Percentiles rank a stretch among this genome's conserved stretches.
phyloP scores from a whole-genome alignment of 2,113 vertebrate species.

The Dermatemys mawii region DNA sequence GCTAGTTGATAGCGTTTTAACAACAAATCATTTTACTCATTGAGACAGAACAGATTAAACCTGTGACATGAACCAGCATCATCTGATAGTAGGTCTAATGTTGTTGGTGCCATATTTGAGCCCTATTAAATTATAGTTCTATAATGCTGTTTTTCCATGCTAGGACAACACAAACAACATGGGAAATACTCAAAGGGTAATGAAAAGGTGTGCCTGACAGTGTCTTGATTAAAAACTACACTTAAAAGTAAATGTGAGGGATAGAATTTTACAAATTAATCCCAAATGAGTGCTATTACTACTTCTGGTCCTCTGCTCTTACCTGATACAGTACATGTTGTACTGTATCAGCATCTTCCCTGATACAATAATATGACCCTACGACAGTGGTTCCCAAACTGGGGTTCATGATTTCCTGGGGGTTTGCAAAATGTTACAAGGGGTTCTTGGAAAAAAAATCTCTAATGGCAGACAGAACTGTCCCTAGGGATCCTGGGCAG shows the following conservation, averaged over 20 bases:
- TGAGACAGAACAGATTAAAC: neutral
- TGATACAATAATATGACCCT: too few species aligned
- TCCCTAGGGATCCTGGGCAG: too few species aligned
- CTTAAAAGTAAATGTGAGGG: neutral
- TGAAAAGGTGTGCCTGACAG: neutral
- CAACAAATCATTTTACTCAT: neutral
- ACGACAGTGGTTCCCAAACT: too few species aligned
- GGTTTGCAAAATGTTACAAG: too few species aligned
- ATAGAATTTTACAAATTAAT: neutral
- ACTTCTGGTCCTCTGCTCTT: neutral
- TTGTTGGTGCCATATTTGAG: neutral
- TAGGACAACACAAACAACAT: neutral
- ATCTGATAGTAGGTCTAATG: neutral
- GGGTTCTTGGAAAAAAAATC: too few species aligned
- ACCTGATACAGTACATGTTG: neutral
- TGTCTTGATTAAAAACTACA: neutral
- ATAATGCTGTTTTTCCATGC: neutral
- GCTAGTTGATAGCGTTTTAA: neutral
- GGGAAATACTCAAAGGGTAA: neutral
- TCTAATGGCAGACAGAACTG: too few species aligned
- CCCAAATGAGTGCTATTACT: neutral
- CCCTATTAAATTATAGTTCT: rapidly evolving
- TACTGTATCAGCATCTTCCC: neutral
- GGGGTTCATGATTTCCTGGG: too few species aligned
- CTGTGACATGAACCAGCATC: neutral